Conservation (phyloP, 30 jellyfish, hydroid and myxozoan species). For the Turritopsis rubra region DNA sequence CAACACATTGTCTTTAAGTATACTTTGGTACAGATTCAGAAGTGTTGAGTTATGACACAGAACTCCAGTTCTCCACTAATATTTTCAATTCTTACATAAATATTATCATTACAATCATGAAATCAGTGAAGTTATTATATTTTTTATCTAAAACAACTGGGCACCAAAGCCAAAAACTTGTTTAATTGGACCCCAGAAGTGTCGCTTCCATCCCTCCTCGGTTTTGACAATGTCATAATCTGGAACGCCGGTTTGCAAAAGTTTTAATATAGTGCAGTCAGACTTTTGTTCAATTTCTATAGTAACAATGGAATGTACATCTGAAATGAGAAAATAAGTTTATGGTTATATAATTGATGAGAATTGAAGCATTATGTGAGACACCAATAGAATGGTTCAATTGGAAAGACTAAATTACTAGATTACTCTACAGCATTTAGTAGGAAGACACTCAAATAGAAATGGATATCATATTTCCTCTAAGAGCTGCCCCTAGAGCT, state of each 20-base stretch:
- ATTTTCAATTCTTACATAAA: background rate
- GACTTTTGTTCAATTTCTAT: slow-evolving; percentile 64
- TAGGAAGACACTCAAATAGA: too few species aligned
- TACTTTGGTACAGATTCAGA: background rate
- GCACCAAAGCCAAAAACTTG: slow-evolving; percentile 93
- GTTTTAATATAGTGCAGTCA: slow-evolving; percentile 65
- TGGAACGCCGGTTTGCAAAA: slow-evolving; percentile 87
- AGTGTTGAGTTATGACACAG: background rate
- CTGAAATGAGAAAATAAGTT: slow-evolving; percentile 17
- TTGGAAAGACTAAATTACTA: too few species aligned
- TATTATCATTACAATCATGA: background rate
- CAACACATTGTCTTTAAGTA: too few species aligned
- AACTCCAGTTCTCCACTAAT: background rate
- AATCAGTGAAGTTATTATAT: too few species aligned
- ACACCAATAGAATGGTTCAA: too few species aligned
- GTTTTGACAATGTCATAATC: slow-evolving; percentile 79
- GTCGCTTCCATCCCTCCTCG: slow-evolving; percentile 86
- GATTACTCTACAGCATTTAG: too few species aligned
- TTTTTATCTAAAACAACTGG: slow-evolving; percentile 37
- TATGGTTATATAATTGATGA: background rate
- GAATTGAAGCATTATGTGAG: too few species aligned
- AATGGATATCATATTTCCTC: too few species aligned
- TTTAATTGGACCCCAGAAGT: slow-evolving; percentile 89
- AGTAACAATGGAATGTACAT: slow-evolving; percentile 58
- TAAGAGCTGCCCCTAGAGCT: too few species aligned